Conservation (phyloP, 2,888 invertebrate species). For the Epirrita christyi region DNA sequence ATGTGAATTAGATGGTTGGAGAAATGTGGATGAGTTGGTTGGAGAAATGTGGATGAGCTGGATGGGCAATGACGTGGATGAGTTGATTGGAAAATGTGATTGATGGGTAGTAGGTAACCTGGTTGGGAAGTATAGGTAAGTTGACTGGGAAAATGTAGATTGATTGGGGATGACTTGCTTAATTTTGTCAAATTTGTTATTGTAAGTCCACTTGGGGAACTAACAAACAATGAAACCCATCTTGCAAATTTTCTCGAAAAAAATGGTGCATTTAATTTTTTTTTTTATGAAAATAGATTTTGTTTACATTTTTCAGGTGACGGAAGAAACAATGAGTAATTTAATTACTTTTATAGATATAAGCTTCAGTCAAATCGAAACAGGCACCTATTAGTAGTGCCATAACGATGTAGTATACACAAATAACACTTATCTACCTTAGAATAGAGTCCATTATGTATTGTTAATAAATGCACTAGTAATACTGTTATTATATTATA, state of each 20-base stretch:
- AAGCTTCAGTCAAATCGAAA: constrained; percentile 25
- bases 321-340: not conserved
- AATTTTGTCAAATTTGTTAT: too few species aligned
- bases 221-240: too few species aligned
- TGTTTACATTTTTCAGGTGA: constrained; percentile 12
- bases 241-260: not conserved
- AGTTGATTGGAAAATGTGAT: too few species aligned
- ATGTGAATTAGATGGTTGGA: too few species aligned
- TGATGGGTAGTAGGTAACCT: too few species aligned
- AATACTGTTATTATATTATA: constrained; percentile 9
- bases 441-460: constrained; percentile 8
- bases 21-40: too few species aligned
- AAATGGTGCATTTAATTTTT: not conserved
- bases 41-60: too few species aligned
- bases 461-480: constrained; percentile 15
- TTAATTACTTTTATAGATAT: not conserved
- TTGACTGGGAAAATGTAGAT: too few species aligned
- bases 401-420: constrained; percentile 19
- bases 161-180: too few species aligned
- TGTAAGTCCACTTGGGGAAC: not conserved
- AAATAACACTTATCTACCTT: constrained; percentile 21
- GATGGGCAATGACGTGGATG: too few species aligned
- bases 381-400: constrained; percentile 22
- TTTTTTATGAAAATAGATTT: not conserved
- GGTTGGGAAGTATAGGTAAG: too few species aligned